Conservation (phyloP, 2,888 invertebrate genomes). For the Hydriomena furcata region DNA sequence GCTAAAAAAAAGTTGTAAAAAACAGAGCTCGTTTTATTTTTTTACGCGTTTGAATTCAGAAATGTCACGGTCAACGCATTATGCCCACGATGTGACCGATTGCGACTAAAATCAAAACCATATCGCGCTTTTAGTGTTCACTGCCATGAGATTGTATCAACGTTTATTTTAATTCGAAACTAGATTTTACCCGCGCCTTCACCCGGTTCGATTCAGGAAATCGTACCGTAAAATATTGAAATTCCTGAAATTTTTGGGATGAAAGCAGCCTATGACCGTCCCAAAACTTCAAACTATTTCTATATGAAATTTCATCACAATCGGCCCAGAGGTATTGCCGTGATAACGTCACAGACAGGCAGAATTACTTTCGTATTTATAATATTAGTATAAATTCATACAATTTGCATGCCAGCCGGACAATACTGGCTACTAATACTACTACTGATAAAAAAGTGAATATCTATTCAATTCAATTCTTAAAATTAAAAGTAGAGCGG, state of each 20-base stretch:
- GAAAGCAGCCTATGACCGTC: too few species aligned
- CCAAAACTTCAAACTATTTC: too few species aligned
- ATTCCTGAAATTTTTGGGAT: too few species aligned
- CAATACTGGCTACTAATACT: constrained; percentile 8
- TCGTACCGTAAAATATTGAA: too few species aligned
- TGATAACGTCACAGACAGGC: too few species aligned
- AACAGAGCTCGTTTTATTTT: constrained; percentile 7
- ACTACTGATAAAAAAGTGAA: constrained; percentile 19
- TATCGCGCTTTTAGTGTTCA: constrained; percentile 16
- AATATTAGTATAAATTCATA: too few species aligned
- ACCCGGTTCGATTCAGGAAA: too few species aligned
- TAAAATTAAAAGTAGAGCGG: constrained; percentile 18
- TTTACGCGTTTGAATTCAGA: constrained; percentile 9
- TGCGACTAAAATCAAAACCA: constrained; percentile 20
- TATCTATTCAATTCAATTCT: constrained; percentile 15
- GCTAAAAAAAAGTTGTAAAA: constrained; percentile 1
- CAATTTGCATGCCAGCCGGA: constrained; percentile 14
- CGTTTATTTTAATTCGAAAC: constrained; percentile 7
- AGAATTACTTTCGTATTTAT: too few species aligned
- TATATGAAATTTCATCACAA: too few species aligned
- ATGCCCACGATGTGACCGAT: constrained; percentile 35
- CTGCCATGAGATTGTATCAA: constrained; percentile 25
- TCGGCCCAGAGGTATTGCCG: too few species aligned
- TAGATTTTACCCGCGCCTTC: too few species aligned
- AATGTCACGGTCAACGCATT: constrained; percentile 31